Base-by-base conservation (phyloP, 2,113 vertebrate genomes). In the Felis chaus region DNA sequence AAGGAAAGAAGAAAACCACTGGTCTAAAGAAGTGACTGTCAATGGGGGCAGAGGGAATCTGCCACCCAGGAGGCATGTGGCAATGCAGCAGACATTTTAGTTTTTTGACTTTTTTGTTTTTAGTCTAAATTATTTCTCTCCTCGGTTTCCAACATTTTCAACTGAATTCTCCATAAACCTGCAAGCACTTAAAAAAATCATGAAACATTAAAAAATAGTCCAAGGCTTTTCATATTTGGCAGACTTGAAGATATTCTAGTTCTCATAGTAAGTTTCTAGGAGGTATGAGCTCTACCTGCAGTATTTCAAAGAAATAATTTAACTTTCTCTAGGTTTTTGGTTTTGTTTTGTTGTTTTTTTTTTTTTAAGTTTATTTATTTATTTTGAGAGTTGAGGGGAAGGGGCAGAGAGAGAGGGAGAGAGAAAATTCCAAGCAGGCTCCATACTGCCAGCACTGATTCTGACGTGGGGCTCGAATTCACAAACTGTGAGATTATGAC, bases 211-310 rank as follows among this genome's bases (percentile, higher is more conserved):
- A 96, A 92, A 97, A 31, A 97, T 83, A 96, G 84, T 96, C 55
- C 39, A 89, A 84, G 94, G 84, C 79, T 89, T 93, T 92, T 92
- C 63, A 95, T 74, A 94, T 92, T 94, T 81, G 85, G 63, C 65
- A 96, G 91, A 91, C 96, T 96, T 97, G 97, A 98, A 94, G 97
- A 97, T 73, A 96, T 23, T 23, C 33, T 76, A 91, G 69, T 92
- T 97, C 88, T 96, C 81, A 93, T 81, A 98, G 96, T 97, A 96
- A 97, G 94, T 96, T 97, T 98, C 85, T 81, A 97, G 92, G 97
- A 97, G 81, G 84, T 96, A 80, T 69, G 84, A 89, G 61, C 9
- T 95, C 91, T 97, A 97, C 85, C 96, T 97, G 88, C 68, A 96
- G 76, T 80, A 82, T 89, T 96, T 94, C 65, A 90, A 96, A 94